Evolutionary conservation across 1,140 invertebrate species (phyloP), one percentile per base, ranked within the genome.

Genomic region (Eupeodes corollae): DNA sequence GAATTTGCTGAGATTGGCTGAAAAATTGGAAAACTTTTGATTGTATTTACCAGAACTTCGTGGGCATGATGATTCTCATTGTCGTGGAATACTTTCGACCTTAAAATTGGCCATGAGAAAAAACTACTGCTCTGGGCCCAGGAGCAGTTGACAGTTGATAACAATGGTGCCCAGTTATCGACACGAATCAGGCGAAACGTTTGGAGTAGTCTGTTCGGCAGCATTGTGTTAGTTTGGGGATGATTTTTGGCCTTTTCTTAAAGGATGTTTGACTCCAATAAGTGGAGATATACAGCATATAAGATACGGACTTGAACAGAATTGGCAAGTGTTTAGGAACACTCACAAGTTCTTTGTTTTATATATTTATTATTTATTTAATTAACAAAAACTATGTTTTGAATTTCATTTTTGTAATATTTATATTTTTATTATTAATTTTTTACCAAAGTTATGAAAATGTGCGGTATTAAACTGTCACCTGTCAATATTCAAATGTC

Each of bases 51-150:
- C 2, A 70, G 47, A 5, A 70, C 56, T 0, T 51, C 47, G 34
- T 70, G 62, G 9, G 64, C 68, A 44, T 57, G 58, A 33, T 54
- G 46, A 52, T 69, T 70, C 48, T 70, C 69, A 26, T 38, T 48
- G 11, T 69, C 63, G 10, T 52, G 41, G 30, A 56, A 67, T 3
- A 55, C 26, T 51, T 56, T 56, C 6, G 48, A 44, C 6, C 10
- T 3, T 6, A 41, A 16, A 5, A 15, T 42, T 2, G 41, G 9
- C 13, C 8, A 26, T 21, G 16, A 26, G 21, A 31, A n/a, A 15
- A 31, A 26, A 42, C 15, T 31, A 2, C 15, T 31, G 15, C 15
- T 42, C 32, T 15, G 32, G 41, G 26, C 30, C 15, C 19, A 30
- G n/a, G 10, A 10, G 15, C 15, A 21, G 30, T 8, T 31, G 26